These are phyloP conservation scores for Myotis davidii DNA, from an alignment of 2,113 vertebrate species.

Conservation along the genomic window DNA sequence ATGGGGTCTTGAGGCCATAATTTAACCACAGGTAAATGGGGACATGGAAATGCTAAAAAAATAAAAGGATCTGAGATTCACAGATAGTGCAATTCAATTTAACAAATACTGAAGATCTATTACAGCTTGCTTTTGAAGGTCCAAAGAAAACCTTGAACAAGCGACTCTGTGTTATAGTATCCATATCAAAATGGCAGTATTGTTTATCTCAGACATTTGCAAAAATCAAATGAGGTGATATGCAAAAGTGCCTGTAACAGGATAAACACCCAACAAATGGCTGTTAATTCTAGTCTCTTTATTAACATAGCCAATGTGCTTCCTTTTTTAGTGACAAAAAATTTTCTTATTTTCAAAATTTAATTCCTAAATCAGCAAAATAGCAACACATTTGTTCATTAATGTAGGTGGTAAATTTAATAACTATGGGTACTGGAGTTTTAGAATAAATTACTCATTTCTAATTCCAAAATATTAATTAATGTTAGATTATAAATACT, in stretches of 20 bases:
- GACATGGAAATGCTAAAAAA: not conserved
- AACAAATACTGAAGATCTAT: not conserved
- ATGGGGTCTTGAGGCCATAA: not conserved
- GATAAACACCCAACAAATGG: not conserved
- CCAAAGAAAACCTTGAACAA: not conserved
- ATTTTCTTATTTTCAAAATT: not conserved
- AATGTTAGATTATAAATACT: not conserved
- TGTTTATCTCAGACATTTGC: not conserved
- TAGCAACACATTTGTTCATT: not conserved
- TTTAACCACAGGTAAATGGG: not conserved
- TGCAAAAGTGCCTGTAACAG: not conserved
- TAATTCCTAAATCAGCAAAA: slow-evolving; percentile 7
- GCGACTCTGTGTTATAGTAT: not conserved
- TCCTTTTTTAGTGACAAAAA: slow-evolving; percentile 4
- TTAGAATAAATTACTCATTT: not conserved
- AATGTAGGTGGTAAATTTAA: not conserved
- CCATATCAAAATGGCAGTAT: not conserved
- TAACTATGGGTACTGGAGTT: not conserved
- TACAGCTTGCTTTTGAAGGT: not conserved
- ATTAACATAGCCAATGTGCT: not conserved
- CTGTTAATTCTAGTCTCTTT: not conserved
- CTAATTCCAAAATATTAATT: slow-evolving; percentile 7
- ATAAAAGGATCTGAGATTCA: not conserved
- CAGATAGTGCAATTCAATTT: not conserved
- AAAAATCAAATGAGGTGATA: not conserved